phyloP scores from a whole-genome alignment of 2,113 vertebrate species.

The Promerops cafer region DNA sequence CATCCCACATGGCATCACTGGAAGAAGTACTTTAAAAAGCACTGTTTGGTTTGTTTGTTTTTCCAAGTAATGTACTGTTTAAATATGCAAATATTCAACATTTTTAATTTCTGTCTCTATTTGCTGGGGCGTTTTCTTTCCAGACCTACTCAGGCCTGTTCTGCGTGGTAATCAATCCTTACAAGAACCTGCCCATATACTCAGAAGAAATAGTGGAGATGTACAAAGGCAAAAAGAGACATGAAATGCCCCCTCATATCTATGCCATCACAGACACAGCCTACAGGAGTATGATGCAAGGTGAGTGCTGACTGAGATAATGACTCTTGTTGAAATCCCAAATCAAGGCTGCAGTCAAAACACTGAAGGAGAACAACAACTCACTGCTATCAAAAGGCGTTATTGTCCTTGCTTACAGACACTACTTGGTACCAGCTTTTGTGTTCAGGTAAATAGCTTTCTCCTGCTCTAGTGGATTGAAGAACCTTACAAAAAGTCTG shows the following conservation, averaged over 20 bases:
- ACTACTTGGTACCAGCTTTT: not conserved
- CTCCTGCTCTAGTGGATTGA: not conserved
- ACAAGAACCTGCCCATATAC: constrained; percentile 99
- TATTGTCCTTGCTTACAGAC: not conserved
- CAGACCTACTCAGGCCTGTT: constrained; percentile 98
- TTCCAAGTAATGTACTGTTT: not conserved
- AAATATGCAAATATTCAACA: not conserved
- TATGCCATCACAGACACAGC: constrained; percentile 97
- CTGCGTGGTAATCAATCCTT: constrained; percentile 98
- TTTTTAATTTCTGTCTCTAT: not conserved
- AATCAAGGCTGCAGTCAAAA: not conserved
- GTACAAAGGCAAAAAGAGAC: constrained; percentile 99
- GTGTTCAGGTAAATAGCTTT: not conserved
- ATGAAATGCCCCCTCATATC: constrained; percentile 98
- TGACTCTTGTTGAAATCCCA: not conserved
- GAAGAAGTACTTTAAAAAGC: not conserved
- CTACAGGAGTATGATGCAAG: constrained; percentile 99
- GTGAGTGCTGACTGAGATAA: constrained; percentile 70
- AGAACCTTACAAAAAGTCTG: not conserved
- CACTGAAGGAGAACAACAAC: not conserved
- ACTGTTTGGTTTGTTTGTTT: not conserved
- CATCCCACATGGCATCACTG: not conserved
- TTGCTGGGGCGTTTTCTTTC: not conserved
- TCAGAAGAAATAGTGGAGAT: constrained; percentile 98
- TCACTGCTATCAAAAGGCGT: not conserved